Base-by-base conservation (phyloP, 2,797 vertebrate species). In the Pseudopleuronectes americanus region DNA sequence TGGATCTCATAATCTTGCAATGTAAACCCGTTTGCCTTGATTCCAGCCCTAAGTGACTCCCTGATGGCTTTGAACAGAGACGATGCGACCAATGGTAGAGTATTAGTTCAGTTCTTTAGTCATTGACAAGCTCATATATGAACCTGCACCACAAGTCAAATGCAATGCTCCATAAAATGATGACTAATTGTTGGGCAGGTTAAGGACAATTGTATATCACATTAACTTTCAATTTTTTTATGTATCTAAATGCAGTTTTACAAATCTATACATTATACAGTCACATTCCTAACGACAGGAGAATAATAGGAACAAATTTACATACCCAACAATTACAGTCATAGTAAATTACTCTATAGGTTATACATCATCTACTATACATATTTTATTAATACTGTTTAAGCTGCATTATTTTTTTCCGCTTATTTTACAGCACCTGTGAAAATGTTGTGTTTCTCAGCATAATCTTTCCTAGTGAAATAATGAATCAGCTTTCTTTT, bases 31-130 rank as follows among this genome's bases (percentile, higher is more conserved):
- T 92, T 87, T 94, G 84, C 92, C 91, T 92, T 94, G 92, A 92
- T 95, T 94, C 76, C 93, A 94, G 92, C 90, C 69, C 88, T 93
- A 92, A 93, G 90, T 90, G 91, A 92, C 80, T 93, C 91, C 89
- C 73, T 92, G 92, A 84, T 93, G 93, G 89, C 91, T 93, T 87
- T 93, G 92, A 94, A 89, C 92, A 93, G 90, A 93, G 92, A 93
- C 83, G 92, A 93, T 92, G 89, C 91, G 79, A 80, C 92, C 85
- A 89, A 93, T 91, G 93, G 94, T 94, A 95, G 90, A 92, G 93
- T 94, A 94, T 94, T 90, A 90, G 82, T 90, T 90, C 85, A 83
- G 83, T 87, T 87, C 73, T 85, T 53, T 71, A 86, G 80, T 88
- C 72, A 81, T 87, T 70, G 72, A 87, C 84, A 43, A 77, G 71